Evolutionary conservation across 1,140 invertebrate genomes (phyloP), one percentile per base, ranked within the genome.

Genomic region (Uloborus diversus): DNA sequence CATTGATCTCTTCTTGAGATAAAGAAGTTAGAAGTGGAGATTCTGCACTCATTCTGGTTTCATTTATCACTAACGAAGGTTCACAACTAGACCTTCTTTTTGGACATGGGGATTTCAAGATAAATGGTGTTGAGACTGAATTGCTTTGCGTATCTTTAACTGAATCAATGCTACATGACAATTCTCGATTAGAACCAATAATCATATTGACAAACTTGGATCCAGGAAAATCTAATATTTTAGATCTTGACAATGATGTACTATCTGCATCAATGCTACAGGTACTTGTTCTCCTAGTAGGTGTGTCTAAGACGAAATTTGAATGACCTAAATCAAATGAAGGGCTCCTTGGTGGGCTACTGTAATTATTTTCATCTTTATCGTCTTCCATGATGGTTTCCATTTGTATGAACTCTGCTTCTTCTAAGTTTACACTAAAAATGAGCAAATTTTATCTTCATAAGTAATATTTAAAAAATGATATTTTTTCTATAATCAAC

Each of bases 381-480:
- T 82, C 83, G 14, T 81, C 81, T 57, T 82, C 81, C 62, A 80
- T 73, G n/a, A 81, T 83, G 25, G 73, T 75, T n/a, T 83, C 83
- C 30, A 79, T 69, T 5, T 82, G 56, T n/a, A 84, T 49, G 42
- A 84, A 81, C 65, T 84, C 83, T 5, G 61, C 20, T 27, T 83
- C 82, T 23, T 82, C 75, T 0, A 79, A n/a, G 37, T 81, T 57
- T 28, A 83, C 71, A 47, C 71, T 75, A 27, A 51, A 51, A 73
- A 30, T 51, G 17, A 13, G 37, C 37, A 42, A 42, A 42, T 42
- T 0, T 13, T 42, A n/a, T n/a, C n/a, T n/a, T n/a, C n/a, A n/a
- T n/a, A n/a, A n/a, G n/a, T n/a, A n/a, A n/a, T n/a, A n/a, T n/a
- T n/a, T n/a, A n/a, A n/a, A n/a, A n/a, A n/a, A n/a, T n/a, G n/a